These are phyloP conservation scores for Brachyistius frenatus DNA, from an alignment of 2,113 vertebrate genomes.

Conservation along the genomic window DNA sequence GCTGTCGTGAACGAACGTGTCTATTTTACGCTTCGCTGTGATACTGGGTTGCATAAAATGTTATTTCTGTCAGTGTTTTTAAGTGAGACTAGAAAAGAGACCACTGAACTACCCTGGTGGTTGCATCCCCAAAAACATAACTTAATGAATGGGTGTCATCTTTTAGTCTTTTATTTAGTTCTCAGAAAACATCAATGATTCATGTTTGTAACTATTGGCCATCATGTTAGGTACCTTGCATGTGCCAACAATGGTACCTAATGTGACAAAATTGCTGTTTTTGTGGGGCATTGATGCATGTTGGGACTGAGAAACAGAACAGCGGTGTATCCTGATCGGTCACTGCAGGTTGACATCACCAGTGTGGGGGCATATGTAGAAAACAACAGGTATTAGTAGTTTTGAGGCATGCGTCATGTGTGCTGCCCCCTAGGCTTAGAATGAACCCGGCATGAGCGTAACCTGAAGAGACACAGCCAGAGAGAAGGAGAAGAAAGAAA, in stretches of 20 bases:
- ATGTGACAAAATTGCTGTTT: slow-evolving; percentile 1
- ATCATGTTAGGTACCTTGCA: neutral
- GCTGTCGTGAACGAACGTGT: too few relatives aligned
- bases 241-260: neutral
- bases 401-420: neutral
- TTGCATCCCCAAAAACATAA: neutral
- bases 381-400: neutral
- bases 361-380: neutral
- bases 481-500: neutral
- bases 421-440: neutral
- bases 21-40: too few relatives aligned
- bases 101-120: neutral
- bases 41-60: too few relatives aligned
- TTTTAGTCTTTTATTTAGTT: neutral
- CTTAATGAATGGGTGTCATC: neutral
- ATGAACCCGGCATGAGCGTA: neutral
- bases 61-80: neutral
- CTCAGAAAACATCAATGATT: neutral
- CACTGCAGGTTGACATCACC: neutral
- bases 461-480: neutral
- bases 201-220: neutral
- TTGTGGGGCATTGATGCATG: neutral
- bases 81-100: neutral
- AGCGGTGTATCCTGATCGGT: neutral
- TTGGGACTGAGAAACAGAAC: neutral